These are phyloP conservation scores for Drosophila hydei DNA, from an alignment of 1,140 invertebrate genomes.

Conservation along the genomic window DNA sequence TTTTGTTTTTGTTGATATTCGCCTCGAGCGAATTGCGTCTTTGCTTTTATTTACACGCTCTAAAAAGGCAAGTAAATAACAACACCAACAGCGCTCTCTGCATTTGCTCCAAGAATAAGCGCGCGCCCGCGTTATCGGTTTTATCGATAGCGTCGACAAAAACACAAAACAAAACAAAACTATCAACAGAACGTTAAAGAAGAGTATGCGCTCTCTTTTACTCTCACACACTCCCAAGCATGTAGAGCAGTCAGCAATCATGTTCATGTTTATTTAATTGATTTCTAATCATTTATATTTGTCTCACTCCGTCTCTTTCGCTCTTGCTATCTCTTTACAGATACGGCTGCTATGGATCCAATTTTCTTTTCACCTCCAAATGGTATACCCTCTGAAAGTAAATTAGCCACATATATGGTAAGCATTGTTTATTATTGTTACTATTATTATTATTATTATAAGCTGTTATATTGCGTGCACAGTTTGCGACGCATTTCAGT, in stretches of 20 bases:
- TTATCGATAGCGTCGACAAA: constrained; percentile 66
- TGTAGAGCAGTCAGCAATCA: constrained; percentile 11
- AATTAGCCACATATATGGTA: constrained; percentile 93
- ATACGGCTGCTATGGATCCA: constrained; percentile 85
- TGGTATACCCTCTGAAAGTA: constrained; percentile 92
- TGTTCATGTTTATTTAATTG: constrained; percentile 77
- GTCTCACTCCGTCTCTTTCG: constrained; percentile 8
- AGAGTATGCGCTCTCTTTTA: constrained; percentile 7
- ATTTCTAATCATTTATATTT: constrained; percentile 66
- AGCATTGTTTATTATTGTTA: constrained; percentile 37
- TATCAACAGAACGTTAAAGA: constrained; percentile 21
- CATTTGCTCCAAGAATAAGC: constrained; percentile 45
- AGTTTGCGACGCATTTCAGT: constrained; percentile 24
- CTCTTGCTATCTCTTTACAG: constrained; percentile 46
- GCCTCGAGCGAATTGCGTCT: constrained; percentile 66
- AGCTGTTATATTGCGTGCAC: neutral
- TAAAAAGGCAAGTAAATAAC: constrained; percentile 30
- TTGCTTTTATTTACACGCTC: constrained; percentile 59
- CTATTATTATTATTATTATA: constrained; percentile 3
- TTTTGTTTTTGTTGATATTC: constrained; percentile 44
- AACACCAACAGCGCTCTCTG: constrained; percentile 9
- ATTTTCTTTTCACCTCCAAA: constrained; percentile 87
- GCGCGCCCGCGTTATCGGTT: constrained; percentile 54
- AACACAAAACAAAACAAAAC: constrained; percentile 56
- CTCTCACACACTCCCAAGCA: constrained; percentile 13